Percentiles rank a stretch among this genome's conserved stretches.
Evolutionary conservation across 2,113 vertebrate species (phyloP).

Genomic region (Oncorhynchus tshawytscha): DNA sequence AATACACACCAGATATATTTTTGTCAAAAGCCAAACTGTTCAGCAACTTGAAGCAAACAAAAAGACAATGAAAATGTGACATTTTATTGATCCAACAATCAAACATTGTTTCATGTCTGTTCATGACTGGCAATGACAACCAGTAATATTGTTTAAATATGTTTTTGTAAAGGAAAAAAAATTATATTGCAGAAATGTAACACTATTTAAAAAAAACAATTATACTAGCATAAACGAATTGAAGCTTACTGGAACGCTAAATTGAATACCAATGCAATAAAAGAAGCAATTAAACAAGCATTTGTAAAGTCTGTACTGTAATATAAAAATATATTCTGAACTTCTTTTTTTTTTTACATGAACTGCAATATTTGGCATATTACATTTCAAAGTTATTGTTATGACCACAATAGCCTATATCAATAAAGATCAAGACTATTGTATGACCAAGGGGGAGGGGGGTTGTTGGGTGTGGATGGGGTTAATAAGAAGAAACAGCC

Average conservation of each 20-base stretch:
- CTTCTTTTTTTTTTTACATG: constrained; percentile 48
- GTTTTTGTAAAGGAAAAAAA: constrained; percentile 69
- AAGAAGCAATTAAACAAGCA: constrained; percentile 71
- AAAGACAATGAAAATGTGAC: not conserved
- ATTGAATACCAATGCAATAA: constrained; percentile 74
- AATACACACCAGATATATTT: constrained; percentile 26
- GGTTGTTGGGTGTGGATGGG: constrained; percentile 45
- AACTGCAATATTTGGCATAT: constrained; percentile 68
- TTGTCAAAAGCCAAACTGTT: constrained; percentile 44
- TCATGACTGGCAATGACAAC: constrained; percentile 46
- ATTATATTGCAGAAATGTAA: constrained; percentile 51
- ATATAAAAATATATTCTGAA: constrained; percentile 71
- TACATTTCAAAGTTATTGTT: constrained; percentile 51
- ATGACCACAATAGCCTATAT: constrained; percentile 53
- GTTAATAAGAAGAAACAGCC: constrained; percentile 48
- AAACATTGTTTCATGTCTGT: constrained; percentile 42
- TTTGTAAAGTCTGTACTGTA: constrained; percentile 79
- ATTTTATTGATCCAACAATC: constrained; percentile 43
- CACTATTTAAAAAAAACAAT: constrained; percentile 46
- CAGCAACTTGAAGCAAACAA: constrained; percentile 38
- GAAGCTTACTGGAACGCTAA: constrained; percentile 59
- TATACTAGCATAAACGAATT: constrained; percentile 58
- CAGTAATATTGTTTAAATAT: constrained; percentile 63
- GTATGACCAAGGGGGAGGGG: constrained; percentile 47
- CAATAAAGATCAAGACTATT: constrained; percentile 26